Percentiles rank a stretch among this genome's conserved stretches.
Conservation (phyloP, 35 echinoderm and acorn worm genomes). For the Strongylocentrotus purpuratus region DNA sequence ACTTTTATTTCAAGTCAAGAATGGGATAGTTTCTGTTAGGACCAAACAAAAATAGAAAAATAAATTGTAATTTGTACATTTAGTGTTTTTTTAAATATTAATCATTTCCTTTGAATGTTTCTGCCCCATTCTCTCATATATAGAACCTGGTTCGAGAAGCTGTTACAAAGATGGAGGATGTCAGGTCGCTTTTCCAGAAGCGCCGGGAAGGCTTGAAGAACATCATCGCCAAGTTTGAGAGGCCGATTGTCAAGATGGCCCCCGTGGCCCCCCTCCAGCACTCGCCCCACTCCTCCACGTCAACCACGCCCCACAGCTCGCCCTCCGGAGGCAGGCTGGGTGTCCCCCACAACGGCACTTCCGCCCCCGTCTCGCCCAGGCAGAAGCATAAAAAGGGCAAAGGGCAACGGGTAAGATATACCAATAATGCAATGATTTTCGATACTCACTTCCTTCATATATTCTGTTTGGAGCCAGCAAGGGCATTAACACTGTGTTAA, state of each 20-base stretch:
- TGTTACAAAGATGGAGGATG: conserved; percentile 91
- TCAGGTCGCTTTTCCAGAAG: conserved; percentile 86
- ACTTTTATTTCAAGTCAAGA: no score
- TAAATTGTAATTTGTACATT: no score
- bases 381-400: conserved; percentile 43
- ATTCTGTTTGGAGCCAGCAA: no score
- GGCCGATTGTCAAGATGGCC: conserved; percentile 70
- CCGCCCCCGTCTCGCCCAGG: background rate
- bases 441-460: no score
- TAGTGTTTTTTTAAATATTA: no score
- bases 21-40: no score
- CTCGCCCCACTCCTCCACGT: conserved; percentile 15
- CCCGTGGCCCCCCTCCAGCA: conserved; percentile 48
- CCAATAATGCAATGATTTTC: no score
- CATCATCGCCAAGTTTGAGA: conserved; percentile 75
- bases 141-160: conserved; percentile 63
- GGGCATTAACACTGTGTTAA: no score
- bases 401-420: conserved; percentile 14
- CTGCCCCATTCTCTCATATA: no score
- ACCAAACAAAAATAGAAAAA: no score
- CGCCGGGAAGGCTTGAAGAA: conserved; percentile 68
- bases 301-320: conserved; percentile 37
- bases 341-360: background rate
- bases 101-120: no score
- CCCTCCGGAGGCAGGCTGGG: conserved; percentile 31